These are phyloP conservation scores for Podargus strigoides DNA, from an alignment of 2,797 vertebrate genomes.

Conservation along the genomic window DNA sequence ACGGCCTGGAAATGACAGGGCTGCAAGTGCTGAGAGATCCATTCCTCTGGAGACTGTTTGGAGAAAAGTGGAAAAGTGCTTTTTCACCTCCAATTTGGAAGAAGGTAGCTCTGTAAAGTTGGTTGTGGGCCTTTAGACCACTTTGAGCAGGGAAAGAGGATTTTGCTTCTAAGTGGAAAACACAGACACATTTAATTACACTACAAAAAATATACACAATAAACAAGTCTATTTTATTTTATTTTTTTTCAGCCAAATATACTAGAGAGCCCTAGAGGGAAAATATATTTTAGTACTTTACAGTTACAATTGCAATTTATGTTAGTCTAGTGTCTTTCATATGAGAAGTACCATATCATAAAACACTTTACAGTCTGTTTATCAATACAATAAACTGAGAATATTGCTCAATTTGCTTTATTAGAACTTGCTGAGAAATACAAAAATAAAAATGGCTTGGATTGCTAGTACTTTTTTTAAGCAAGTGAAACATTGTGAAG, in stretches of 20 bases:
- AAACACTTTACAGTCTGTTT: constrained; percentile 63
- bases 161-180: constrained; percentile 23
- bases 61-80: background rate
- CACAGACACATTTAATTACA: constrained; percentile 64
- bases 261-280: constrained; percentile 34
- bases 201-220: constrained; percentile 57
- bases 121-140: constrained; percentile 11
- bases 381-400: constrained; percentile 63
- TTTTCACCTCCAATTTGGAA: background rate
- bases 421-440: constrained; percentile 60
- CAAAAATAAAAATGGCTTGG: constrained; percentile 51
- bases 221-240: constrained; percentile 65
- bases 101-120: background rate
- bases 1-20: background rate
- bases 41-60: background rate
- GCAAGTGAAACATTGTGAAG: background rate
- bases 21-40: background rate
- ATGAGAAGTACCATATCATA: constrained; percentile 15
- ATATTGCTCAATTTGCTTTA: constrained; percentile 63
- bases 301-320: constrained; percentile 61
- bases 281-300: constrained; percentile 63
- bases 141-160: background rate
- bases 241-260: constrained; percentile 50
- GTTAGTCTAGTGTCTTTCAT: constrained; percentile 60
- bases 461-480: background rate